Conservation (phyloP, 2,888 invertebrate genomes). For the Habrosyne pyritoides region DNA sequence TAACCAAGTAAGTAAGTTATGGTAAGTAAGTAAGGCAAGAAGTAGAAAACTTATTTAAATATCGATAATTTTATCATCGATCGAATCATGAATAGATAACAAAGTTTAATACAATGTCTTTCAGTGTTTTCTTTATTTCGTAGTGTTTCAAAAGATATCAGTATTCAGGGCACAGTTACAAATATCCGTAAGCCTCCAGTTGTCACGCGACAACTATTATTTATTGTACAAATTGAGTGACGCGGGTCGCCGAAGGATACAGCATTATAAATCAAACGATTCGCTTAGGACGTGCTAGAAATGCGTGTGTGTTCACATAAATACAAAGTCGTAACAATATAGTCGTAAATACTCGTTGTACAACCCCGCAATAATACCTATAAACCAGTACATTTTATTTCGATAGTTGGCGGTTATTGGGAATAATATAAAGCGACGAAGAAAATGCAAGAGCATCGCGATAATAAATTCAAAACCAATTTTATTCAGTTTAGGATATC, state of each 20-base stretch:
- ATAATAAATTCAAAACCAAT: no score
- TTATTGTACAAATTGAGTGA: conserved; percentile 69
- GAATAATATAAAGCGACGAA: no score
- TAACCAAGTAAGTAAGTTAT: no score
- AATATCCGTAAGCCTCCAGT: conserved; percentile 51
- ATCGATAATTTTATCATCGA: no score
- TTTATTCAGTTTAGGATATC: no score
- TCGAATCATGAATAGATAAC: neutral
- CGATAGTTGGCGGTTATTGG: no score
- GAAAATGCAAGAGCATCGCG: no score
- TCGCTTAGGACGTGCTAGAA: conserved; percentile 30
- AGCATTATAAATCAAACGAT: conserved; percentile 57
- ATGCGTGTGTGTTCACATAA: conserved; percentile 19
- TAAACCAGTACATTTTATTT: no score
- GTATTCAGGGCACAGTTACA: conserved; percentile 56
- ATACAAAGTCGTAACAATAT: neutral
- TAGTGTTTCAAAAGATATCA: conserved; percentile 21
- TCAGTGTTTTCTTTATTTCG: conserved; percentile 6
- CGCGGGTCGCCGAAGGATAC: conserved; percentile 58
- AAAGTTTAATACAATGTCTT: no score
- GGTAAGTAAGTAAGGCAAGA: no score
- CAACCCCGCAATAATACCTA: neutral
- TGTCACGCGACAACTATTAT: conserved; percentile 60
- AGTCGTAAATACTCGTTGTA: neutral
- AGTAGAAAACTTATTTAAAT: no score